Evolutionary conservation across 2,113 vertebrate genomes (phyloP), one percentile per base, ranked within the genome.

Genomic region (Cariama cristata): DNA sequence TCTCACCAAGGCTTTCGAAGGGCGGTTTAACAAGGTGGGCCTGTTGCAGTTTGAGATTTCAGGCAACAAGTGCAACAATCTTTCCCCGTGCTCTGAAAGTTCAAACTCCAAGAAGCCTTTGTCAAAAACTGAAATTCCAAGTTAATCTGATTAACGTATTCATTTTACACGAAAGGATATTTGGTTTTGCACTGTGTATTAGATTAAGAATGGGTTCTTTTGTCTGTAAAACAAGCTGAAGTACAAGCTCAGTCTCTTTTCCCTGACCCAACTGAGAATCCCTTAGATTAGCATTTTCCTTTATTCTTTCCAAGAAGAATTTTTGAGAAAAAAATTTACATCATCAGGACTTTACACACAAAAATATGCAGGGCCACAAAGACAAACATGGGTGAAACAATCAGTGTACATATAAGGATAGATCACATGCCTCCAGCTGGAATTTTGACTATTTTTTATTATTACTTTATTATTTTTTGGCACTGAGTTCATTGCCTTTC

Each of bases 101-200:
- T 84, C 79, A 40, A 30, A 77, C 75, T 96, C 76, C 90, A 93
- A 81, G 64, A 88, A 84, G 60, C 21, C 52, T 95, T 96, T 81
- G 79, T 92, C 49, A 91, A 77, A 95, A 88, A 75, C 40, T 33
- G 58, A 84, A 96, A 96, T 81, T 89, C 86, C 83, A 82, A 75
- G 40, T 72, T 94, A 88, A 93, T 96, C 83, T 72, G 64, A 93
- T 91, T 92, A 86, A 86, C 83, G 90, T 88, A 69, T 84, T 92
- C 32, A 62, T 87, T 91, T 97, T 87, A 77, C 38, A 52, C 45
- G 71, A 56, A 55, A 71, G 60, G 40, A 75, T 44, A 75, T 17
- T 85, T 89, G n/a, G 3, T 11, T 60, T 79, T 58, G 67, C 52
- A 28, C 40, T 69, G 33, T 58, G 24, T 20, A 11, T 75, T 91